Evolutionary conservation across 2,797 vertebrate genomes (phyloP), one percentile per base, ranked within the genome.

Genomic region (Danio kyathit): DNA sequence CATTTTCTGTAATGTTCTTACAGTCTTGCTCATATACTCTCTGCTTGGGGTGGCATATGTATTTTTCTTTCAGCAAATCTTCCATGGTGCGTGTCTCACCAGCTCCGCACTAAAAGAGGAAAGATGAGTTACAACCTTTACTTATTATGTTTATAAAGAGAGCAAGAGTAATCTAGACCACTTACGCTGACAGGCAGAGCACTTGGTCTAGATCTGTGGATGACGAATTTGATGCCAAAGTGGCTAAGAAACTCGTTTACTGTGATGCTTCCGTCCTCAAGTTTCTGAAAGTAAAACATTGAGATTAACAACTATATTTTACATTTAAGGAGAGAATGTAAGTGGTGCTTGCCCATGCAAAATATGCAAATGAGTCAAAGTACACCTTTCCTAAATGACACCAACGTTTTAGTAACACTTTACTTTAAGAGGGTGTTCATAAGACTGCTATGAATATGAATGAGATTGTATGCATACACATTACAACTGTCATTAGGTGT

Each of bases 201-300:
- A 82, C 98, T 99, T 70, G 96, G 95, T n/a, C 97, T 92, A 61
- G 97, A 95, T 85, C 95, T 96, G 85, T 98, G 96, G 87, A 98
- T 96, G 40, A 95, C 91, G 85, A 96, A 90, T 10, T 97, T 95
- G 41, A 98, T 95, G 84, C 94, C 93, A 82, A 99, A 96, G 85
- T 98, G 91, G 7, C 93, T 95, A 38, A 99, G 93, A 87, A 99
- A 97, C 87, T 98, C 97, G 1, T 91, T 90, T 67, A 96, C 90
- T 0, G 97, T 97, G 75, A 99, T 92, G 73, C 89, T 89, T 70
- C 95, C 96, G 12, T 94, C 94, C 72, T 93, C 91, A 41, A 98
- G 90, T 94, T 96, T 98, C 98, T 99, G 89, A 5, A 85, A 40
- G 29, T 84, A 86, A 72, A 87, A 70, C 29, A 70, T 49, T 74